Percentiles rank a stretch among this genome's conserved stretches.
phyloP scores from a whole-genome alignment of 2,888 invertebrate species.

The Carpatolechia fugitivella region DNA sequence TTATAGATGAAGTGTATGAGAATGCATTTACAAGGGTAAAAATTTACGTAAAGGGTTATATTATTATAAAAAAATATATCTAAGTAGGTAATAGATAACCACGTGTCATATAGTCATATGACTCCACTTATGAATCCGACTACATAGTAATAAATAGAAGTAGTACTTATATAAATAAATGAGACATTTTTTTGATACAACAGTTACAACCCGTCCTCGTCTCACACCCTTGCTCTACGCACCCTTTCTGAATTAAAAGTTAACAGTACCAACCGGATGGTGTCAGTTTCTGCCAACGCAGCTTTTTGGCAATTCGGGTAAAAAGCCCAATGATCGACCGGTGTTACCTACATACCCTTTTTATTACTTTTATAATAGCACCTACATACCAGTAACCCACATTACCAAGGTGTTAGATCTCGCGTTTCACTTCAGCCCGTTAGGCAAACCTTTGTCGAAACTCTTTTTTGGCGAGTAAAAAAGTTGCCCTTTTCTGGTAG shows the following conservation, averaged over 20 bases:
- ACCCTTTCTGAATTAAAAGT: slow-evolving; percentile 13
- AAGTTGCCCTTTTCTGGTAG: slow-evolving; percentile 41
- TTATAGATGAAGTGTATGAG: too few relatives aligned
- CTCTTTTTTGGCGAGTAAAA: slow-evolving; percentile 52
- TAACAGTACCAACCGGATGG: slow-evolving; percentile 53
- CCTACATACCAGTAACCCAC: slow-evolving; percentile 71
- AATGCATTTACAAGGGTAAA: too few relatives aligned
- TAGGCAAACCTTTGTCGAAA: slow-evolving; percentile 58
- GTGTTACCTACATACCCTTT: slow-evolving; percentile 25
- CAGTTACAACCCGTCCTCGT: slow-evolving; percentile 1
- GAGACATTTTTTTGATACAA: not conserved
- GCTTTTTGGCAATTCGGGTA: slow-evolving; percentile 59
- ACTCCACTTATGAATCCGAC: too few relatives aligned
- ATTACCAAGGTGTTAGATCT: slow-evolving; percentile 76
- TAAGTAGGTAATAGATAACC: too few relatives aligned
- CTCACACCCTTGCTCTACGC: not conserved
- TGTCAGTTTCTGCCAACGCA: slow-evolving; percentile 53
- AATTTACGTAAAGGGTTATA: too few relatives aligned
- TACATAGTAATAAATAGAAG: too few relatives aligned
- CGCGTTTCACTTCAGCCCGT: slow-evolving; percentile 66
- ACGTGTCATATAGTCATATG: too few relatives aligned
- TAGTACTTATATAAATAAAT: too few relatives aligned
- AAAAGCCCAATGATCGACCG: slow-evolving; percentile 40
- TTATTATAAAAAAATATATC: too few relatives aligned
- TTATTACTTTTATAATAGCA: slow-evolving; percentile 5